Percentiles rank a stretch among this genome's conserved stretches.
phyloP scores from a whole-genome alignment of 1,140 invertebrate genomes.

The Nasonia vitripennis region DNA sequence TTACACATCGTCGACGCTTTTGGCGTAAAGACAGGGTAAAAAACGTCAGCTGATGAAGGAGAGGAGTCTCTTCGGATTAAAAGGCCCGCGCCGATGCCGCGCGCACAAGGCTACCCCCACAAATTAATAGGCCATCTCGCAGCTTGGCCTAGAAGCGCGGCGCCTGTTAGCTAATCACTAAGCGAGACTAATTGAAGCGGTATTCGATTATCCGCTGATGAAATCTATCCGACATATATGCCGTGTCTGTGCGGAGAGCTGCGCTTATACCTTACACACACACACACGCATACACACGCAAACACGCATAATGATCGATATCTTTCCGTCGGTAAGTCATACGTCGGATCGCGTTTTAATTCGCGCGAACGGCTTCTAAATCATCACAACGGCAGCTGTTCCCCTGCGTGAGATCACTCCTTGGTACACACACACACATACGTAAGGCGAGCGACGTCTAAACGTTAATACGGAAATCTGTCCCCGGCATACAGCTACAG shows the following conservation, averaged over 20 bases:
- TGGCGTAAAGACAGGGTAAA: neutral
- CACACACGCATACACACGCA: too few species aligned
- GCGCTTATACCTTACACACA: neutral
- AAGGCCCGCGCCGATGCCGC: neutral
- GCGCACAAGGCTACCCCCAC: neutral
- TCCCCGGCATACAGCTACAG: neutral
- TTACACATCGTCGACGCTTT: neutral
- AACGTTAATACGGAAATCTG: constrained; percentile 26
- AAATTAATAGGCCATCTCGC: constrained; percentile 32
- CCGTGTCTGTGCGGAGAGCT: neutral
- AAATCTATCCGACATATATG: constrained; percentile 60
- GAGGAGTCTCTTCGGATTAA: constrained; percentile 11
- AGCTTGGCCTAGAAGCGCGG: constrained; percentile 27
- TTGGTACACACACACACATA: too few species aligned
- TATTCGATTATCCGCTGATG: constrained; percentile 71
- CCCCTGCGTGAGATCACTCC: too few species aligned
- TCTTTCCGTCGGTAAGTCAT: neutral
- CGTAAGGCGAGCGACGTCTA: neutral
- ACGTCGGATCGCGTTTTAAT: neutral
- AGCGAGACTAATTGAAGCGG: constrained; percentile 69
- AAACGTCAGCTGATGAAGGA: neutral
- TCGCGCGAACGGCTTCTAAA: too few species aligned
- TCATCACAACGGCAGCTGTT: too few species aligned
- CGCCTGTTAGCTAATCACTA: constrained; percentile 65
- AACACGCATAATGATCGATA: too few species aligned